Conservation (phyloP, 2,113 vertebrate genomes). For the Pterophyllum scalare region DNA sequence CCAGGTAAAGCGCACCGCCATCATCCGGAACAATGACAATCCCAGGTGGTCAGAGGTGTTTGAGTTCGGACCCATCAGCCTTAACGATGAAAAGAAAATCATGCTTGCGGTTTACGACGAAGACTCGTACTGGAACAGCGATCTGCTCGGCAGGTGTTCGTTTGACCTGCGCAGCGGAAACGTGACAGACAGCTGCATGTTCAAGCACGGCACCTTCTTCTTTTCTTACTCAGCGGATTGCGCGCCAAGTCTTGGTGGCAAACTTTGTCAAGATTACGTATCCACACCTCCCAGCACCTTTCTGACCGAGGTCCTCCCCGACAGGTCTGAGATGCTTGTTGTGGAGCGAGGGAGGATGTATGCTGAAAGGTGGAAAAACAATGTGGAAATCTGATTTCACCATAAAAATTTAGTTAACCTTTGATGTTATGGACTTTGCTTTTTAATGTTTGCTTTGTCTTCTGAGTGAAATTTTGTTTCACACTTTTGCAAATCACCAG, state of each 20-base stretch:
- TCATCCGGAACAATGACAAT: constrained; percentile 64
- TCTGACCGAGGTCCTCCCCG: constrained; percentile 36
- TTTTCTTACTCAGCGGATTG: constrained; percentile 70
- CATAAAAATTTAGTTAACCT: neutral
- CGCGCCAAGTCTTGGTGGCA: constrained; percentile 70
- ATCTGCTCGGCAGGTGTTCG: constrained; percentile 76
- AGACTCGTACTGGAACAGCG: constrained; percentile 69
- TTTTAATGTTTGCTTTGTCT: neutral
- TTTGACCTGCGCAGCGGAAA: neutral
- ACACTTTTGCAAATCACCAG: neutral
- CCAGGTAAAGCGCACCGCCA: constrained; percentile 7
- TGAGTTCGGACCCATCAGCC: constrained; percentile 61
- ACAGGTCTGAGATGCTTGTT: constrained; percentile 53
- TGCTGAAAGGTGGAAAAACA: neutral
- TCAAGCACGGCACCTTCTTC: constrained; percentile 67
- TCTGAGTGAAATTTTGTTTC: neutral
- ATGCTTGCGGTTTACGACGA: constrained; percentile 78
- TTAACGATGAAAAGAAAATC: constrained; percentile 41
- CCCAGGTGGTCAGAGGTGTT: constrained; percentile 66
- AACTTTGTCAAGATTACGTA: constrained; percentile 68
- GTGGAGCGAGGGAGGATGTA: neutral
- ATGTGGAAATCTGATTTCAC: neutral
- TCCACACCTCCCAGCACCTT: constrained; percentile 47
- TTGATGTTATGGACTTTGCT: neutral
- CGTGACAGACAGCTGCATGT: constrained; percentile 20